A percentile compares a stretch with the other conserved stretches of the same genome.
Conservation (phyloP, 2,113 vertebrate genomes). For the Coptodon rendalli region DNA sequence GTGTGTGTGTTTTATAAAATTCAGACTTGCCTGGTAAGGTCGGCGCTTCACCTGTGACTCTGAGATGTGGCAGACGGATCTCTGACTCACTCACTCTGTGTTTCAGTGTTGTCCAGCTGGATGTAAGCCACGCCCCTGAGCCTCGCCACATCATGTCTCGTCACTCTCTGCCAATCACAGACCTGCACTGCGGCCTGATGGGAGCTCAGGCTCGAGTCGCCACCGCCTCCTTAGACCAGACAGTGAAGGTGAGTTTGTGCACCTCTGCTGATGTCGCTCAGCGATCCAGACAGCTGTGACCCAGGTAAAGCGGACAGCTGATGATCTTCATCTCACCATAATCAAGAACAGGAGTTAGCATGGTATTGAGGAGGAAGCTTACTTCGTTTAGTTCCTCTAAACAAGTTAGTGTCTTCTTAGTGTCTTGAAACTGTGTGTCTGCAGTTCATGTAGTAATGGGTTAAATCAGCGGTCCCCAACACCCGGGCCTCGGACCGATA, state of each 20-base stretch:
- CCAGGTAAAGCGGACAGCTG: not conserved
- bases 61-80: not conserved
- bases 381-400: not conserved
- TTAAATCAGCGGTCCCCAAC: no score
- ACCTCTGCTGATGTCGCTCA: not conserved
- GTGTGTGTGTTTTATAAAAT: not conserved
- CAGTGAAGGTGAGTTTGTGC: slow-evolving; percentile 78
- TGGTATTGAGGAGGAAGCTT: not conserved
- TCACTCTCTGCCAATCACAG: slow-evolving; percentile 92
- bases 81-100: not conserved
- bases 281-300: not conserved
- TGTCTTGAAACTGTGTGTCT: not conserved
- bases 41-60: not conserved
- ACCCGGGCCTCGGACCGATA: no score
- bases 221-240: slow-evolving; percentile 90
- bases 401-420: not conserved
- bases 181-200: slow-evolving; percentile 89
- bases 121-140: slow-evolving; percentile 75
- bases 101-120: slow-evolving; percentile 84
- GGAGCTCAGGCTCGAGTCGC: slow-evolving; percentile 83
- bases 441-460: not conserved
- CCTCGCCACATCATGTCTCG: slow-evolving; percentile 86
- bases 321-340: not conserved
- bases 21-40: not conserved
- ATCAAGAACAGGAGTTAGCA: not conserved